Evolutionary conservation across 2,113 vertebrate genomes (phyloP), one percentile per base, ranked within the genome.

Genomic region (Phycodurus eques): DNA sequence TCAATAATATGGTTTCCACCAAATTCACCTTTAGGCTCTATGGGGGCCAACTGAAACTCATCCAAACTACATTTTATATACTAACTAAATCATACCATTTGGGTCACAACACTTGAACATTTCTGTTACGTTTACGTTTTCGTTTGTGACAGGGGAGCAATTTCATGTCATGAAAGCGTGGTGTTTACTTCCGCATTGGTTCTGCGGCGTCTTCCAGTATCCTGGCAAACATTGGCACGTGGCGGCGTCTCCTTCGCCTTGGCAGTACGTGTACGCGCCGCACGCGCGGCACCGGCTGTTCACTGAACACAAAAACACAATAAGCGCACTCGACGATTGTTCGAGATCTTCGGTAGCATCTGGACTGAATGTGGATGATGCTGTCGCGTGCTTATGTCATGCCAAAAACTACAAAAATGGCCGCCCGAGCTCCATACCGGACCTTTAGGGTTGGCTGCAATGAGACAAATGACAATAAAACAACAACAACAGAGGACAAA

Each of bases 221-320:
- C 94, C 94, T 0, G 91, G 92, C 73, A 95, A 87, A 86, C 98
- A 98, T 42, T 88, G 87, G 69, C 98, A 99, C 20, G 1, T 1
- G 4, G 85, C 76, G 0, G 61, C 64, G 47, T 73, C 59, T 13
- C 74, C 85, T 0, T 82, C 86, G 4, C 92, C 92, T 71, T 90
- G 89, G 14, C 98, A 99, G 70, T 94, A 83, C 0, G 94, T 93
- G 80, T 93, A 92, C 3, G 82, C 56, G 4, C 87, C 82, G 0
- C 98, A 99, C 0, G 2, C 76, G 20, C 54, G 89, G 88, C 98
- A 99, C 44, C 71, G 70, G 1, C 72, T 79, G 39, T 92, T 84
- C 79, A 94, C 97, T 99, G 87, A 35, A 85, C 72, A 68, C 78
- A 47, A 74, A 17, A 44, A 43, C 68, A 75, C 54, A 68, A 1